A percentile compares a stretch with the other conserved stretches of the same genome.
Evolutionary conservation across 1,140 invertebrate species (phyloP).

Genomic region (Ephestia elutella): DNA sequence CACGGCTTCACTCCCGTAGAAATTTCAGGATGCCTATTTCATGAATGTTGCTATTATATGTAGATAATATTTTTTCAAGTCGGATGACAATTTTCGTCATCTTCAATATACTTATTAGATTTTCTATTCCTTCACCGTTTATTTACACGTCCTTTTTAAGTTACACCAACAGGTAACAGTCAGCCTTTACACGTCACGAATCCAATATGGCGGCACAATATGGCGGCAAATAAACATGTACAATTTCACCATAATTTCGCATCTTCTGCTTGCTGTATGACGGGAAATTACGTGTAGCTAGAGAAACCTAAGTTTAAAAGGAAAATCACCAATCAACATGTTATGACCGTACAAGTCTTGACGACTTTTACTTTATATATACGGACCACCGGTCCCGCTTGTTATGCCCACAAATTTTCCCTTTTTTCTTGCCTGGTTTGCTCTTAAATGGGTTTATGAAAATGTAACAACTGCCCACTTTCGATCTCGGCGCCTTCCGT

Average conservation of each 20-base stretch:
- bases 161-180: too few relatives aligned
- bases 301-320: background rate
- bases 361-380: constrained; percentile 5
- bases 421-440: constrained; percentile 4
- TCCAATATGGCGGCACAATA: background rate
- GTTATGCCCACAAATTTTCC: background rate
- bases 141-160: too few relatives aligned
- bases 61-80: too few relatives aligned
- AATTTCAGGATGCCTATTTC: too few relatives aligned
- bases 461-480: constrained; percentile 29
- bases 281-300: background rate
- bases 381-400: background rate
- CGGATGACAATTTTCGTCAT: too few relatives aligned
- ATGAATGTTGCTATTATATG: too few relatives aligned
- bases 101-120: too few relatives aligned
- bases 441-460: constrained; percentile 24
- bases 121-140: too few relatives aligned
- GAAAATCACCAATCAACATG: background rate
- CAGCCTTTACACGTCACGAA: background rate
- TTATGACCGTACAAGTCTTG: background rate
- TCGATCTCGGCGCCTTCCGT: constrained; percentile 31
- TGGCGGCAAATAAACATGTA: background rate
- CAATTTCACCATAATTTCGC: background rate
- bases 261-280: background rate
- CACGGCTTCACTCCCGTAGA: too few relatives aligned